Conservation (phyloP, 2,113 vertebrate species). For the Hyperopisus bebe region DNA sequence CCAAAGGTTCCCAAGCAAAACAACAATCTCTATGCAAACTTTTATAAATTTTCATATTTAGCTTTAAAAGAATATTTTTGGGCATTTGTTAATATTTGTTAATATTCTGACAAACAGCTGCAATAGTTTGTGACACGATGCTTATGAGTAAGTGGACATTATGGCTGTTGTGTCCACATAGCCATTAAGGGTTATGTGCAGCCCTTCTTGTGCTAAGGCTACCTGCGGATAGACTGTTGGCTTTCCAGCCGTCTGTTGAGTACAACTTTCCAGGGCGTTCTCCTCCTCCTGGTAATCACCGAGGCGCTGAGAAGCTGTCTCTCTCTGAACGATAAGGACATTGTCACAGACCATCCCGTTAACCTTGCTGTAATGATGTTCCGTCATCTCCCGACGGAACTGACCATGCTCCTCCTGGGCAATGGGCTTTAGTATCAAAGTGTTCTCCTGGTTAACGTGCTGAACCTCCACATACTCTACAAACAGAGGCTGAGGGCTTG, state of each 20-base stretch:
- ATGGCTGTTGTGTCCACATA: constrained; percentile 77
- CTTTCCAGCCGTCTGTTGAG: constrained; percentile 49
- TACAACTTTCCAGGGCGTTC: constrained; percentile 26
- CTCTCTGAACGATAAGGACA: constrained; percentile 70
- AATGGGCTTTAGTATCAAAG: constrained; percentile 64
- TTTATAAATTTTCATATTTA: background rate
- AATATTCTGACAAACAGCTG: background rate
- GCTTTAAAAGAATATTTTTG: background rate
- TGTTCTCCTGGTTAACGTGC: constrained; percentile 63
- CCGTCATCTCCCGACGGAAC: constrained; percentile 30
- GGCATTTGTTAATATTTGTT: constrained; percentile 2
- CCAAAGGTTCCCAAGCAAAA: background rate
- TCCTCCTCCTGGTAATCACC: constrained; percentile 42
- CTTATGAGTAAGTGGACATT: constrained; percentile 33
- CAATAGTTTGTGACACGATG: background rate
- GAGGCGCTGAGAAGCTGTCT: constrained; percentile 31
- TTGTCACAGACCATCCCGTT: constrained; percentile 61
- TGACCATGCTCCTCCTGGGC: constrained; percentile 36
- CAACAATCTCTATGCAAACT: background rate
- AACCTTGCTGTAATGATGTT: constrained; percentile 77
- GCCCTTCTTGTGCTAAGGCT: constrained; percentile 35
- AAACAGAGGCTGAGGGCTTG: constrained; percentile 41
- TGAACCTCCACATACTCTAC: constrained; percentile 83
- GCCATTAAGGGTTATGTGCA: constrained; percentile 51
- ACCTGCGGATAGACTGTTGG: constrained; percentile 24